Evolutionary conservation across 2,113 vertebrate species (phyloP).

Genomic region (Coptodon bakossiorum): DNA sequence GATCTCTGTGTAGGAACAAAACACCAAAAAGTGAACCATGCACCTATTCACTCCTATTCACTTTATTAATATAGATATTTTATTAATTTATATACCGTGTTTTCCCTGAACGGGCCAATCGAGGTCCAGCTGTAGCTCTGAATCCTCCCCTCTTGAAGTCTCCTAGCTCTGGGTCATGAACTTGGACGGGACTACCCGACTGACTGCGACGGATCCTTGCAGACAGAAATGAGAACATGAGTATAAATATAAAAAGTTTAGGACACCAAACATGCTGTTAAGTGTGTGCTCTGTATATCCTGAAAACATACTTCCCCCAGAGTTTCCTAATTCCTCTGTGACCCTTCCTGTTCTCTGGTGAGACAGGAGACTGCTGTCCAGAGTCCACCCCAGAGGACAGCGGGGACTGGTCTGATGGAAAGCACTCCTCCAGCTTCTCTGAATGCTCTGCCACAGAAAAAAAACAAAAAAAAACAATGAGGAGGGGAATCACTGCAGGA

Average conservation of each 20-base stretch:
- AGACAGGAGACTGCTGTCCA: slow-evolving; percentile 80
- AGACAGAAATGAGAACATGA: background rate
- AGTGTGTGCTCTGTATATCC: background rate
- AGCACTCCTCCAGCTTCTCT: slow-evolving; percentile 71
- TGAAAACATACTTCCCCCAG: slow-evolving; percentile 90
- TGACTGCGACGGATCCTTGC: slow-evolving; percentile 90
- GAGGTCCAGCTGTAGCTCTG: slow-evolving; percentile 87
- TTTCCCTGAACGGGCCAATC: slow-evolving; percentile 78
- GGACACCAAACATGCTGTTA: background rate
- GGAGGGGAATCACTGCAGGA: background rate
- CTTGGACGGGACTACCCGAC: slow-evolving; percentile 85
- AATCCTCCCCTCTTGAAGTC: slow-evolving; percentile 90
- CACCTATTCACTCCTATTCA: fast-evolving
- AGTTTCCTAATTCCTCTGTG: slow-evolving; percentile 92
- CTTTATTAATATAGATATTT: background rate
- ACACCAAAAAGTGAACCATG: background rate
- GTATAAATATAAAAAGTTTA: background rate
- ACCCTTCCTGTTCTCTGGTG: slow-evolving; percentile 82
- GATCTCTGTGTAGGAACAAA: slow-evolving; percentile 47
- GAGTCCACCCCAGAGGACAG: slow-evolving; percentile 82
- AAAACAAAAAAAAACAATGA: background rate
- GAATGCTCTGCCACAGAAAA: slow-evolving; percentile 68
- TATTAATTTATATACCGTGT: background rate
- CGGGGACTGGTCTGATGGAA: slow-evolving; percentile 79
- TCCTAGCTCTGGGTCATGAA: slow-evolving; percentile 75